phyloP scores from a whole-genome alignment of 2,113 vertebrate genomes.

The Campylomormyrus numenius region DNA sequence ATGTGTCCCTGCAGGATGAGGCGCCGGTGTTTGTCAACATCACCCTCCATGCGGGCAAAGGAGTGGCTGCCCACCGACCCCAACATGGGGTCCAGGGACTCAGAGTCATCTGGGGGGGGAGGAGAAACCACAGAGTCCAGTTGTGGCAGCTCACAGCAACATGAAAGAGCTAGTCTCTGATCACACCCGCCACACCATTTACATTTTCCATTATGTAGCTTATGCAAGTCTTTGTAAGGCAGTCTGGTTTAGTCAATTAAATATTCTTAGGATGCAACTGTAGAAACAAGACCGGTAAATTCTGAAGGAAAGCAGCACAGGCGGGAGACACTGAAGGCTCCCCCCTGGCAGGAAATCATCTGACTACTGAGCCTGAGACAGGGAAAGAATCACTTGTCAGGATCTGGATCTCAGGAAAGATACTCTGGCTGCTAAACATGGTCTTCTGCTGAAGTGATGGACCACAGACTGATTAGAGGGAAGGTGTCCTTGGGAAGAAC shows the following conservation, averaged over 20 bases:
- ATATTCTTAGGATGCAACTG: background rate
- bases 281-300: background rate
- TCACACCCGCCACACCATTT: background rate
- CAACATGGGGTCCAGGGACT: constrained; percentile 74
- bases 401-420: background rate
- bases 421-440: background rate
- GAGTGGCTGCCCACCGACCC: constrained; percentile 89
- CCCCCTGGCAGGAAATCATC: background rate
- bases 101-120: constrained; percentile 61
- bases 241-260: background rate
- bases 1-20: constrained; percentile 88
- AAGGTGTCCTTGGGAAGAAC: background rate
- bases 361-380: background rate
- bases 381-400: background rate
- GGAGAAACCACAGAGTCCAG: background rate
- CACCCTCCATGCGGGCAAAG: constrained; percentile 94
- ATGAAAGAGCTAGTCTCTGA: background rate
- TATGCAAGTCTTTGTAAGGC: background rate
- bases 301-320: background rate
- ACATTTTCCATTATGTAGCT: background rate
- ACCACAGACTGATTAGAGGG: background rate
- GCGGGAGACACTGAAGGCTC: no score
- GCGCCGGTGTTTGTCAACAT: constrained; percentile 90
- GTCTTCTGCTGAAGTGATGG: background rate
- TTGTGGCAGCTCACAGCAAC: background rate